phyloP scores from a whole-genome alignment of 2,113 vertebrate genomes.

The Cyphomyrus plagiostoma region DNA sequence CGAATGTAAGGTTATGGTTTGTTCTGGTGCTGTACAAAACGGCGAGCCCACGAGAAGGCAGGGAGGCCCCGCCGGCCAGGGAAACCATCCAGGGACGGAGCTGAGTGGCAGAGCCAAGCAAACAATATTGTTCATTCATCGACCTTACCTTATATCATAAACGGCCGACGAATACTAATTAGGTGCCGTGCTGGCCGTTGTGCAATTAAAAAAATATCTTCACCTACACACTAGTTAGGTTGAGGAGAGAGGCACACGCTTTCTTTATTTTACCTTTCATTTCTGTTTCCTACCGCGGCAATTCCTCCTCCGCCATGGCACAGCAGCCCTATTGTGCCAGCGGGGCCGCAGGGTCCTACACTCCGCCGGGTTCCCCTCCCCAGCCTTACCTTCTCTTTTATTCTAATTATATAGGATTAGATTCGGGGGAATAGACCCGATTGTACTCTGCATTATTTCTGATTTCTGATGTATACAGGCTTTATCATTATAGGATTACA shows the following conservation, averaged over 20 bases:
- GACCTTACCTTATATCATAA: constrained; percentile 52
- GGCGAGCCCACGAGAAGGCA: background rate
- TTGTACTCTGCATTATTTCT: background rate
- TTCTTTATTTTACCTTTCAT: constrained; percentile 25
- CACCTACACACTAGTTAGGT: background rate
- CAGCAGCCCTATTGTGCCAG: constrained; percentile 88
- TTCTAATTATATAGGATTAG: background rate
- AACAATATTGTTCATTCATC: constrained; percentile 51
- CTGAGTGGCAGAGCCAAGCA: constrained; percentile 41
- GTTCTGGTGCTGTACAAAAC: background rate
- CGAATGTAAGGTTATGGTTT: background rate
- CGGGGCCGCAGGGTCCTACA: constrained; percentile 66
- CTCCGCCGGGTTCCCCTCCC: constrained; percentile 54
- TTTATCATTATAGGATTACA: background rate
- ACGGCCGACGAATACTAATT: constrained; percentile 18
- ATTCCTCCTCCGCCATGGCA: constrained; percentile 52
- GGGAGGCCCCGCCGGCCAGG: constrained; percentile 52
- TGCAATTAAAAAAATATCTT: background rate
- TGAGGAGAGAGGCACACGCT: background rate
- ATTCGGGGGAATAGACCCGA: background rate
- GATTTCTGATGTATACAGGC: background rate
- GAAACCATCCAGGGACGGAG: constrained; percentile 38
- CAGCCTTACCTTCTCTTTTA: background rate
- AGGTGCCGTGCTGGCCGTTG: background rate
- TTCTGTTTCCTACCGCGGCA: constrained; percentile 45